Base-by-base conservation (phyloP, 1,140 invertebrate species). In the Drosophila repleta region DNA sequence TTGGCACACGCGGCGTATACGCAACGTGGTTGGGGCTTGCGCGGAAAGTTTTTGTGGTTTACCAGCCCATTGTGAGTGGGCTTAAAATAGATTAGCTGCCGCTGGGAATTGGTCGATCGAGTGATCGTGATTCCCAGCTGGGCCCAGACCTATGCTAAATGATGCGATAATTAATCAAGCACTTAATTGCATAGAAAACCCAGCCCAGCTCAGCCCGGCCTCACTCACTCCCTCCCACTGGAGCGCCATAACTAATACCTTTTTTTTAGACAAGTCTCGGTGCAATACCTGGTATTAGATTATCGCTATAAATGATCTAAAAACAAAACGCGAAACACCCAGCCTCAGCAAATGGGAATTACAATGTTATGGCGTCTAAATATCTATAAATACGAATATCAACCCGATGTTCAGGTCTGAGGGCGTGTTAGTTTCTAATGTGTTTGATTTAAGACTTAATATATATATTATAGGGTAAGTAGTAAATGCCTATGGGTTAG, bases 171-270 rank as follows among this genome's bases (percentile, higher is more conserved):
- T 85, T 87, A 78, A 85, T 87, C 74, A 63, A 51, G 13, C 60
- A 17, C 13, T 58, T 82, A 85, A 88, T 82, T 85, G 78, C 18
- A 18, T 79, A 75, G 72, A 88, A 85, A 85, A 64, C 61, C 81
- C 82, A 32, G 63, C 39, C n/a, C n/a, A 41, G 39, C 39, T 8
- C n/a, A n/a, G n/a, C n/a, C n/a, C n/a, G n/a, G n/a, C n/a, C 32
- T 62, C 80, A 57, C n/a, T 29, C 29, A 29, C 48, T 17, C 39
- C 21, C 52, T 58, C 65, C 55, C 71, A 64, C 24, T 74, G 65
- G 18, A 18, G 13, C 35, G 24, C 6, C 15, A 26, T 55, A 64
- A 21, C 24, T 29, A 24, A 58, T 49, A 51, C n/a, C n/a, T n/a
- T 39, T 48, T 21, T 48, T 53, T 37, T 32, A 74, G 48, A 64